phyloP scores from a whole-genome alignment of 2,888 invertebrate species.

The Dexiosoma caninum region DNA sequence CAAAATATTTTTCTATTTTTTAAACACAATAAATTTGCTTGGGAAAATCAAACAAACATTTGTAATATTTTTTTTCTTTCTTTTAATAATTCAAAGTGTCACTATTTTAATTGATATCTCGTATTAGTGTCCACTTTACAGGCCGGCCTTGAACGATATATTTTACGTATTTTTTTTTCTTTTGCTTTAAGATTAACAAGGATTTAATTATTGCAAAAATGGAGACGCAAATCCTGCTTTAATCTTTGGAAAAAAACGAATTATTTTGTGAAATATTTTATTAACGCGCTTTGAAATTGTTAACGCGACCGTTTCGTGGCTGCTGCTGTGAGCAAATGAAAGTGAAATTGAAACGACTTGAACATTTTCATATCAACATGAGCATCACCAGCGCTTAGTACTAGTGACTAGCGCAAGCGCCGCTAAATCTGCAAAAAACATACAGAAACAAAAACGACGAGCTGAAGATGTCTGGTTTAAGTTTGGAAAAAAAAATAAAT shows the following conservation, averaged over 20 bases:
- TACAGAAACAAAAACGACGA: slow-evolving; percentile 21
- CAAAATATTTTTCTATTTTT: not conserved
- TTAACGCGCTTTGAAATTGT: slow-evolving; percentile 31
- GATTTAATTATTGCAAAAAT: slow-evolving; percentile 17
- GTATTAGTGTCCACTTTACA: slow-evolving; percentile 24
- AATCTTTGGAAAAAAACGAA: too few relatives aligned
- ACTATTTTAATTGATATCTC: slow-evolving; percentile 27
- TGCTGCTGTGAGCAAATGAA: slow-evolving; percentile 73
- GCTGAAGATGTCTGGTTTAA: slow-evolving; percentile 48
- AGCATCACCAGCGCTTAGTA: slow-evolving; percentile 38
- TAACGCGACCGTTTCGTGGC: slow-evolving; percentile 66
- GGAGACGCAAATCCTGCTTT: not conserved
- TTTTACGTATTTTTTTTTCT: not conserved
- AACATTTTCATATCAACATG: slow-evolving; percentile 71
- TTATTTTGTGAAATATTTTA: slow-evolving; percentile 3
- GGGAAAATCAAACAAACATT: slow-evolving; percentile 7
- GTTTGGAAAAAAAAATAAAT: not conserved
- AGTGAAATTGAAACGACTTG: slow-evolving; percentile 73
- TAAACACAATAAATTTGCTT: not conserved
- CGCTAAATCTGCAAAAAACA: slow-evolving; percentile 19
- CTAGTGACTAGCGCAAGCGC: slow-evolving; percentile 28
- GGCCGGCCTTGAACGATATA: not conserved
- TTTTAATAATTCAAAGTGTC: not conserved
- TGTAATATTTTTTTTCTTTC: not conserved
- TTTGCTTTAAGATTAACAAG: slow-evolving; percentile 34